Evolutionary conservation across 2,797 vertebrate species (phyloP).

Genomic region (Cygnus olor): DNA sequence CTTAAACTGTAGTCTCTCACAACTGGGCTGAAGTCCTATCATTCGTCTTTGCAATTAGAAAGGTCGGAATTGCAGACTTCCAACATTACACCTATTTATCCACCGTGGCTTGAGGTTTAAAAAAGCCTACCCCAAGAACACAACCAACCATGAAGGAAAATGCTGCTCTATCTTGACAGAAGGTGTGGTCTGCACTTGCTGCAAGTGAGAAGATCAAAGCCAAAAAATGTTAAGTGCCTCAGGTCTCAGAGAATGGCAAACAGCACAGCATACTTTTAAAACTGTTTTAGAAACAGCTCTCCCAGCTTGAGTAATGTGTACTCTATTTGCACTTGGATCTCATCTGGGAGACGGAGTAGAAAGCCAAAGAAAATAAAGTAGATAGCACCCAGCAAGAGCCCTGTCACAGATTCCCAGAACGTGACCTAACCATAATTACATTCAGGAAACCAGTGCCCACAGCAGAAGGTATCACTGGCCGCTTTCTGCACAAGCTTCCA

Average conservation of each 20-base stretch:
- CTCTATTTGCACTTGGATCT: background rate
- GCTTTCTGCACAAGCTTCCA: background rate
- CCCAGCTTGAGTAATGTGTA: background rate
- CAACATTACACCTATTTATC: background rate
- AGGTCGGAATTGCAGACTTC: background rate
- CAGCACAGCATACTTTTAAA: background rate
- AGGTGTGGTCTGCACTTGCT: background rate
- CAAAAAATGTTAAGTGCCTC: background rate
- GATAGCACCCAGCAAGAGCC: background rate
- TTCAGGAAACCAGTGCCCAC: background rate
- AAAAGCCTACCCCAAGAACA: background rate
- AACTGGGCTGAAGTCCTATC: background rate
- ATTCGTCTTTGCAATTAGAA: background rate
- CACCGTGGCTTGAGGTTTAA: background rate
- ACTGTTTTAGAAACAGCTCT: background rate
- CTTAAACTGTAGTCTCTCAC: background rate
- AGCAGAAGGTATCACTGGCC: background rate
- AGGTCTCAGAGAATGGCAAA: background rate
- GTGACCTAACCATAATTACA: background rate
- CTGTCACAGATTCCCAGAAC: background rate
- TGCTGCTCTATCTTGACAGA: background rate
- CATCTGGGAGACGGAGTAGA: background rate
- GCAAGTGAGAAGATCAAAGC: background rate
- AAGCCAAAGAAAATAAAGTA: background rate
- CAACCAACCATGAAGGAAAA: background rate